Evolutionary conservation across 2,113 vertebrate species (phyloP).

Genomic region (Mellivora capensis): DNA sequence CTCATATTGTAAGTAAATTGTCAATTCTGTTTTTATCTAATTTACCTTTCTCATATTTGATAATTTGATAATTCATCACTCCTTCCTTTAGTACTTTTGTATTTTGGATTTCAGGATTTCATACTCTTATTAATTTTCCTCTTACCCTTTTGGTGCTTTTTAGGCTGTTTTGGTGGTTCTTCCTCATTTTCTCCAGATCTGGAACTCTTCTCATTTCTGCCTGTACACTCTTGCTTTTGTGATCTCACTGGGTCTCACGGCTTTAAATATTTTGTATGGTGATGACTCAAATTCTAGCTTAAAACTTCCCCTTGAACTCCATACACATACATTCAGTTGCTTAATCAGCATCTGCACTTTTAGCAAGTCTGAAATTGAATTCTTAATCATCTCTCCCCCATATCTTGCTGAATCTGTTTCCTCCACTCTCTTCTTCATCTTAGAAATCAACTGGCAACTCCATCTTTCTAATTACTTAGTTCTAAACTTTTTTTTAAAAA

Average conservation of each 20-base stretch:
- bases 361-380: not conserved
- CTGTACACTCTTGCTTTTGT: not conserved
- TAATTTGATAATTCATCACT: not conserved
- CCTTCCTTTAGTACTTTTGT: not conserved
- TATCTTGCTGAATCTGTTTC: not conserved
- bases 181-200: not conserved
- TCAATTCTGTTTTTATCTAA: not conserved
- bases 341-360: not conserved
- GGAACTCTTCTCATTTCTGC: not conserved
- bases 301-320: not conserved
- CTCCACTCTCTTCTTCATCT: not conserved
- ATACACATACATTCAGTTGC: not conserved
- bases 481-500: not conserved
- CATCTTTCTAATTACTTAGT: not conserved
- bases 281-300: not conserved
- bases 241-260: not conserved
- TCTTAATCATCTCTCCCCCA: not conserved
- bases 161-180: not conserved
- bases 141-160: not conserved
- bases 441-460: not conserved
- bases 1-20: not conserved
- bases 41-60: not conserved
- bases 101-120: not conserved
- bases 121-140: not conserved
- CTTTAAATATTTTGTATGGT: not conserved